A percentile compares a stretch with the other conserved stretches of the same genome.
Conservation (phyloP, 30 jellyfish, hydroid and myxozoan species). For the Chironex yamaguchii region DNA sequence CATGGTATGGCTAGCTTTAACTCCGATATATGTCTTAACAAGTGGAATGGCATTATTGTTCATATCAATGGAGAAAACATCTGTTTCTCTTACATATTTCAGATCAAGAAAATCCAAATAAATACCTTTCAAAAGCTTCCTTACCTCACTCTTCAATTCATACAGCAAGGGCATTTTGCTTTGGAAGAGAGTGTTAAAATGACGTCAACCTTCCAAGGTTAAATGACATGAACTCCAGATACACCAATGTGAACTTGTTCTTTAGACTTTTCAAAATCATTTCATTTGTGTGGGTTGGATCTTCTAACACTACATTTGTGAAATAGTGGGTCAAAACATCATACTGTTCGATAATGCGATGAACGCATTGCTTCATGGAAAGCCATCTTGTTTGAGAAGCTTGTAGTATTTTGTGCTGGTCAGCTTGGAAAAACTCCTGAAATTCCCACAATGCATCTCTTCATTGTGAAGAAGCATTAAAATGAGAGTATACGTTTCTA, state of each 20-base stretch:
- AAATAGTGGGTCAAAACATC: background rate
- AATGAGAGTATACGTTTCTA: slow-evolving; percentile 29
- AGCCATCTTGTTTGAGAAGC: slow-evolving; percentile 13
- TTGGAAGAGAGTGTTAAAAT: slow-evolving; percentile 37
- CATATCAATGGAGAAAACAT: slow-evolving; percentile 6
- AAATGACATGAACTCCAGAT: slow-evolving; percentile 40
- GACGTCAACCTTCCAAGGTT: slow-evolving; percentile 46
- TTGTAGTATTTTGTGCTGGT: background rate
- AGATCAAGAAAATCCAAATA: background rate
- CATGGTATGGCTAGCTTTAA: slow-evolving; percentile 20
- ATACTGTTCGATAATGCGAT: slow-evolving; percentile 1
- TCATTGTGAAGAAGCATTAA: slow-evolving; percentile 25
- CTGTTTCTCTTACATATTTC: slow-evolving; percentile 24
- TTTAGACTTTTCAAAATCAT: slow-evolving; percentile 23
- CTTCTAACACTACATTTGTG: slow-evolving; percentile 44
- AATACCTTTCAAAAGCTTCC: slow-evolving; percentile 16
- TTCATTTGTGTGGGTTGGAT: slow-evolving; percentile 65
- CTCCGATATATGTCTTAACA: slow-evolving; percentile 17
- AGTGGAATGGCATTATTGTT: slow-evolving; percentile 12
- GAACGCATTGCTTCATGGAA: slow-evolving; percentile 14
- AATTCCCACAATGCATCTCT: slow-evolving; percentile 7
- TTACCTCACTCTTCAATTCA: slow-evolving; percentile 37
- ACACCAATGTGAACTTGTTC: slow-evolving; percentile 46
- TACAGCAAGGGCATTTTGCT: slow-evolving; percentile 43
- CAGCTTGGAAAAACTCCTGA: slow-evolving; percentile 29